Evolutionary conservation across 2,797 vertebrate species (phyloP), one percentile per base, ranked within the genome.

Genomic region (Echiichthys vipera): DNA sequence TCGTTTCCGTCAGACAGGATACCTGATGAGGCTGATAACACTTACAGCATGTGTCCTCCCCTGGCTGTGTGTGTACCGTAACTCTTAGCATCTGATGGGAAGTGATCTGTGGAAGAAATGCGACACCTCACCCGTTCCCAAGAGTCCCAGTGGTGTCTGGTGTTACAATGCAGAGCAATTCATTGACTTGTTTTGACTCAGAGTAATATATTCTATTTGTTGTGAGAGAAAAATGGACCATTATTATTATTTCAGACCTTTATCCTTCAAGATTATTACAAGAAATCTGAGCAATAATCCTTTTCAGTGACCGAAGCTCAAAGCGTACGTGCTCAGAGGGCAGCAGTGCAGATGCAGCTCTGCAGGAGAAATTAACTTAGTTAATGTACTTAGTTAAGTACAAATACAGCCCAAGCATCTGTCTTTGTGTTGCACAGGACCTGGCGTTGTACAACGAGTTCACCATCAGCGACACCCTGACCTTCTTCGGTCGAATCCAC

Each of bases 381-480:
- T n/a, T n/a, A n/a, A n/a, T n/a, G n/a, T n/a, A n/a, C n/a, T n/a
- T n/a, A n/a, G n/a, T n/a, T n/a, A n/a, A n/a, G n/a, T n/a, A n/a
- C n/a, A n/a, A n/a, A n/a, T n/a, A n/a, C n/a, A n/a, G n/a, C n/a
- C n/a, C n/a, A 36, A 36, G 34, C 34, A 36, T 36, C 34, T 40
- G 0, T 39, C 14, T 51, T 62, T 75, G 45, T 70, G 54, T 65
- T 50, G 18, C 8, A 3, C 63, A 95, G 95, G 95, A 96, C 1
- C 84, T 96, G 75, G 95, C 95, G 0, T 37, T 96, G 63, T 96
- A 96, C 91, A 92, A 88, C 25, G 95, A 96, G 87, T 95, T 96
- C 84, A 95, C 93, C 79, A 96, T 96, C 82, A 85, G 92, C 1
- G 90, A 96, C 88, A 95, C 94, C 0, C 61, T 95, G 58, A 92